Evolutionary conservation across 2,113 vertebrate genomes (phyloP).

Genomic region (Euleptes europaea): DNA sequence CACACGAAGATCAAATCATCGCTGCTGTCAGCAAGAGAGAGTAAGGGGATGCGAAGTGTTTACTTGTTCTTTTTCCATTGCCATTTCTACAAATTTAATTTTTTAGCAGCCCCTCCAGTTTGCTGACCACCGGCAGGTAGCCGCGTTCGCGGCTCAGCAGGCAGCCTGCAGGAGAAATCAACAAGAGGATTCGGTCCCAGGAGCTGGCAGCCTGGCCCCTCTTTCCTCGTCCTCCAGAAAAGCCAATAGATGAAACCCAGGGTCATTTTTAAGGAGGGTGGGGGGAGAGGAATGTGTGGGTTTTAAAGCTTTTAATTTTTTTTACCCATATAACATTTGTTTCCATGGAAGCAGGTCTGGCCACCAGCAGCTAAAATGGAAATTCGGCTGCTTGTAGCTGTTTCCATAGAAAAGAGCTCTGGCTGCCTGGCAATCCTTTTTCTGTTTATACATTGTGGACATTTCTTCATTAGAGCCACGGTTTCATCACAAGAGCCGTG

Average conservation of each 20-base stretch:
- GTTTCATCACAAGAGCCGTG: too few relatives aligned
- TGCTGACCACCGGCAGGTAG: neutral
- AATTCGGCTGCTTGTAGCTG: constrained; percentile 24
- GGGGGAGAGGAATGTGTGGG: neutral
- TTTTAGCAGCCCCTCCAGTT: neutral
- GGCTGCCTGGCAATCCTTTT: constrained; percentile 1
- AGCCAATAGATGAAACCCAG: neutral
- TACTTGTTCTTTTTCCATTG: neutral
- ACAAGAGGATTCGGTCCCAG: neutral
- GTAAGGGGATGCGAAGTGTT: too few relatives aligned
- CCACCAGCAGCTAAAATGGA: neutral
- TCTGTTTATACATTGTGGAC: neutral
- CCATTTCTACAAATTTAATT: rapidly evolving
- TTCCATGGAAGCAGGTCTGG: constrained; percentile 37
- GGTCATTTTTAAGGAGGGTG: neutral
- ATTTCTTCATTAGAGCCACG: neutral
- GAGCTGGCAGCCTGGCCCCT: neutral
- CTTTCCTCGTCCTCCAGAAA: neutral
- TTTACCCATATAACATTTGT: constrained; percentile 11
- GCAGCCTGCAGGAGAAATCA: constrained; percentile 7
- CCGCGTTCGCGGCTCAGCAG: neutral
- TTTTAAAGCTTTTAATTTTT: constrained; percentile 14
- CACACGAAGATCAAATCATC: neutral
- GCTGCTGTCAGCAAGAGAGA: neutral
- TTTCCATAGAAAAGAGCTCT: neutral